These are phyloP conservation scores for Grantiella picta DNA, from an alignment of 2,113 vertebrate species.

Conservation along the genomic window DNA sequence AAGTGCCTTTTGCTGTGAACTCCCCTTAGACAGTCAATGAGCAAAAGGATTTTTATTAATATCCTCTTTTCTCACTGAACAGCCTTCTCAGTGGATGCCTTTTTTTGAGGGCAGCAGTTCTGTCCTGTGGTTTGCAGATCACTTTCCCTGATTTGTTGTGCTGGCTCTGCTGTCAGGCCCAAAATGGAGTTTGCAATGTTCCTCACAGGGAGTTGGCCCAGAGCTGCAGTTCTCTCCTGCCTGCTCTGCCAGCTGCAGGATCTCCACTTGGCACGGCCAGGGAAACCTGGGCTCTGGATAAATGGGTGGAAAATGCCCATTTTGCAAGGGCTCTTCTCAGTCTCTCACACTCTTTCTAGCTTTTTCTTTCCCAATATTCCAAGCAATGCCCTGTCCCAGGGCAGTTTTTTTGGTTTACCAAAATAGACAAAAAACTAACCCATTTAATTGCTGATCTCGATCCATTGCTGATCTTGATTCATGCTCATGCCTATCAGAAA, in stretches of 20 bases:
- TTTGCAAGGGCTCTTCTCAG: background rate
- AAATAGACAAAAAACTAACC: background rate
- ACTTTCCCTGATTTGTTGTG: background rate
- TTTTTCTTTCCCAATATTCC: background rate
- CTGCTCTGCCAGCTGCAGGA: background rate
- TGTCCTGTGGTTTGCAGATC: background rate
- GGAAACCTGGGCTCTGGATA: background rate
- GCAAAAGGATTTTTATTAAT: background rate
- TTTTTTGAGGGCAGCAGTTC: background rate
- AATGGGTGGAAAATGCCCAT: background rate
- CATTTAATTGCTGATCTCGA: background rate
- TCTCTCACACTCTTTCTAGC: background rate
- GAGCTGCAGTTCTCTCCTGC: background rate
- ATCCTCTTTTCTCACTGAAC: background rate
- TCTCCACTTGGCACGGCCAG: background rate
- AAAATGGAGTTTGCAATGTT: background rate
- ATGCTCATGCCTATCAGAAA: background rate
- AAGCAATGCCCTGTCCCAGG: background rate
- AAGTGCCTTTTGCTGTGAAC: background rate
- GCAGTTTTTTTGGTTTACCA: background rate
- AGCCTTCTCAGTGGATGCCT: background rate
- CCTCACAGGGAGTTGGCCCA: constrained; percentile 6
- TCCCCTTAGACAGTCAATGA: background rate
- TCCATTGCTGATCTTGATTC: no score
- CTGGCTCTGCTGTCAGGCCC: background rate